Percentiles rank a stretch among this genome's conserved stretches.
These are phyloP conservation scores for Cephus cinctus DNA, from an alignment of 1,140 invertebrate species.

Conservation along the genomic window DNA sequence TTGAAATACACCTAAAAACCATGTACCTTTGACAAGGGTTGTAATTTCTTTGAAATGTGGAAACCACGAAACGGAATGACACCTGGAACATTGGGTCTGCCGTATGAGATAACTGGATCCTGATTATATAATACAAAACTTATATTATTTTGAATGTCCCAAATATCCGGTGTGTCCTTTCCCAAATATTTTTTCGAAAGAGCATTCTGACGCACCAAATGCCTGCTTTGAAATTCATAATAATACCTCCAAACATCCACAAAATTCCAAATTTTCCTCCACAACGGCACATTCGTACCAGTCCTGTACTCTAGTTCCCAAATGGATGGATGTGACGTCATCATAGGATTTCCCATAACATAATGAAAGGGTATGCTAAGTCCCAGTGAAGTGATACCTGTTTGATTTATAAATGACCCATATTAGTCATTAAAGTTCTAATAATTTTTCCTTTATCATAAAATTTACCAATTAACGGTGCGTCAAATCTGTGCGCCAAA, in stretches of 20 bases:
- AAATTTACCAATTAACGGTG: background rate
- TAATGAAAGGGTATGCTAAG: background rate
- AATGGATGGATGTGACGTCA: conserved; percentile 28
- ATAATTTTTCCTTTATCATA: conserved; percentile 9
- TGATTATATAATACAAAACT: conserved; percentile 59
- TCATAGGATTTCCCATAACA: conserved; percentile 14
- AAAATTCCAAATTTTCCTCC: conserved; percentile 18
- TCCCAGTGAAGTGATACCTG: conserved; percentile 21
- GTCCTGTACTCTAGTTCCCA: conserved; percentile 19
- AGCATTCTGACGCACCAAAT: conserved; percentile 37
- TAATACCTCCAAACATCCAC: conserved; percentile 6
- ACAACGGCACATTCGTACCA: conserved; percentile 17
- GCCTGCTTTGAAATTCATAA: background rate
- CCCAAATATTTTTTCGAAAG: conserved; percentile 45
- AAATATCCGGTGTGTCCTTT: conserved; percentile 24
- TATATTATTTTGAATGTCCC: conserved; percentile 37
- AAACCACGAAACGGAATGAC: conserved; percentile 57
- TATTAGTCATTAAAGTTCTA: too few species aligned
- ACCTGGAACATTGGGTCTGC: conserved; percentile 57
- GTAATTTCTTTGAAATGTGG: conserved; percentile 36
- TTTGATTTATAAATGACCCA: too few species aligned
- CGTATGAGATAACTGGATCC: conserved; percentile 56
- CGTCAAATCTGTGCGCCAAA: background rate
- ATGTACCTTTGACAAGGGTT: conserved; percentile 33
- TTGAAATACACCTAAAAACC: background rate